phyloP scores from a whole-genome alignment of 2,888 invertebrate species.

The Unio delphinus region DNA sequence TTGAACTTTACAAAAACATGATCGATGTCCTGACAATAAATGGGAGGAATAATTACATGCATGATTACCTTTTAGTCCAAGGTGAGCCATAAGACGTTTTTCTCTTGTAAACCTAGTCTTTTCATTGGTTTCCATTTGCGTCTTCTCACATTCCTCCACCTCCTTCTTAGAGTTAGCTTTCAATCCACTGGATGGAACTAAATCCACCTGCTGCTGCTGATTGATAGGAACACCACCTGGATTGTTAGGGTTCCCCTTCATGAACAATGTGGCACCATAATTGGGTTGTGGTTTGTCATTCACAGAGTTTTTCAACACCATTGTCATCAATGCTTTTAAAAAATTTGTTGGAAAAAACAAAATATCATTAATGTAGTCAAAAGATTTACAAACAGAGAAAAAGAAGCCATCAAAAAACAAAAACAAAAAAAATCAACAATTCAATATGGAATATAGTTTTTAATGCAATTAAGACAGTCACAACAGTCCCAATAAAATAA shows the following conservation, averaged over 20 bases:
- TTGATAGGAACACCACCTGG: neutral
- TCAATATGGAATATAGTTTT: neutral
- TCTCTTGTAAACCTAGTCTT: slow-evolving; percentile 45
- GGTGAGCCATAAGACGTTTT: slow-evolving; percentile 51
- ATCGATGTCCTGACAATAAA: neutral
- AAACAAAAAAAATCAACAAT: neutral
- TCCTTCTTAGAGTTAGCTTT: neutral
- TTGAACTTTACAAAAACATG: no score
- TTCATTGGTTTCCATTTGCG: slow-evolving; percentile 25
- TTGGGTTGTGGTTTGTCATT: slow-evolving; percentile 38
- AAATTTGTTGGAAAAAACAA: neutral
- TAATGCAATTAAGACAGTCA: neutral
- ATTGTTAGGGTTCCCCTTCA: slow-evolving; percentile 9
- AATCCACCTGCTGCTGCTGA: neutral
- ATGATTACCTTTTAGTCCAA: slow-evolving; percentile 55
- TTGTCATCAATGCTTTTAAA: slow-evolving; percentile 56
- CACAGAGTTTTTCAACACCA: slow-evolving; percentile 54
- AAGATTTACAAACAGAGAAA: neutral
- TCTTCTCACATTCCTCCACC: slow-evolving; percentile 30
- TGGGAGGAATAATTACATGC: no score
- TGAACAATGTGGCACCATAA: slow-evolving; percentile 55
- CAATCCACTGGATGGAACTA: neutral
- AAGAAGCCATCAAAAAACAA: neutral
- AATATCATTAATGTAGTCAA: neutral
- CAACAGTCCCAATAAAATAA: no score